phyloP scores from a whole-genome alignment of 2,888 invertebrate genomes.

The Tromatobia lineatoria region DNA sequence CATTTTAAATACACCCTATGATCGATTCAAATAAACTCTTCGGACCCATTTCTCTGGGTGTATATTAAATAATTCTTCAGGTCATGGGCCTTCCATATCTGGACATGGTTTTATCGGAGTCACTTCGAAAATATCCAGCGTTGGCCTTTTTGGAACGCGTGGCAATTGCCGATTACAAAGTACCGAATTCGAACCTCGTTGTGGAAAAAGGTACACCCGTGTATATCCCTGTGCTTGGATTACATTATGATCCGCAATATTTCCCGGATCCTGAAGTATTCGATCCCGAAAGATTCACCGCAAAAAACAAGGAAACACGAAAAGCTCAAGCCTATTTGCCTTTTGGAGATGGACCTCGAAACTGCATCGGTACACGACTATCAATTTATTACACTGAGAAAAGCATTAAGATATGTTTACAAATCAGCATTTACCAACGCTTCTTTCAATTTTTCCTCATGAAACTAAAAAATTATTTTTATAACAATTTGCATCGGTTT shows the following conservation, averaged over 20 bases:
- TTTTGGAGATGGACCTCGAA: constrained; percentile 82
- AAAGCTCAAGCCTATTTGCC: constrained; percentile 78
- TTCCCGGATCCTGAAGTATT: constrained; percentile 83
- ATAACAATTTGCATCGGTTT: too few species aligned
- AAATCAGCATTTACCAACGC: too few species aligned
- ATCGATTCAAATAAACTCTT: too few species aligned
- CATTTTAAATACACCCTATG: too few species aligned
- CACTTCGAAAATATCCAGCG: constrained; percentile 84
- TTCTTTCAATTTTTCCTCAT: too few species aligned
- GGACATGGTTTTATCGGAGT: constrained; percentile 81
- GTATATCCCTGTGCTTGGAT: constrained; percentile 79
- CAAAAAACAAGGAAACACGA: constrained; percentile 78
- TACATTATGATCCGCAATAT: constrained; percentile 83
- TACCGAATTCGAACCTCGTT: constrained; percentile 75
- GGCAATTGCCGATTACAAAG: constrained; percentile 74
- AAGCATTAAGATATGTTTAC: too few species aligned
- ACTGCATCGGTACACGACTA: constrained; percentile 79
- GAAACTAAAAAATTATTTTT: too few species aligned
- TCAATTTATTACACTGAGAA: too few species aligned
- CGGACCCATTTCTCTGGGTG: too few species aligned
- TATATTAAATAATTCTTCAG: constrained; percentile 50
- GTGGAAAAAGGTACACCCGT: constrained; percentile 81
- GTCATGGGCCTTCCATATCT: constrained; percentile 74
- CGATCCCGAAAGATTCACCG: constrained; percentile 84
- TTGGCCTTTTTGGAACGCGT: constrained; percentile 78